These are phyloP conservation scores for Gobiocypris rarus DNA, from an alignment of 2,113 vertebrate species.

Conservation along the genomic window DNA sequence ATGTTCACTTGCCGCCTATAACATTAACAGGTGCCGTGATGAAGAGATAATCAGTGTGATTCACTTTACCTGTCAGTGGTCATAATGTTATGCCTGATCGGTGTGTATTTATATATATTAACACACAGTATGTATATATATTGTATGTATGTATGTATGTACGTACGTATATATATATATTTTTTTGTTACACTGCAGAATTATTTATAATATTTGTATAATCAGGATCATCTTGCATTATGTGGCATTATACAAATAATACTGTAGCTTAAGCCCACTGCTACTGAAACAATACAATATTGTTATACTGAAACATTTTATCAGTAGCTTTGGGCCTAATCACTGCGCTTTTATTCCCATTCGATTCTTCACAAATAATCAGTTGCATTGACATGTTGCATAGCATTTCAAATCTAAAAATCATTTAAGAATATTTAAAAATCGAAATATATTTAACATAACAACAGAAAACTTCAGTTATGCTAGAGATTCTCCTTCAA, in stretches of 20 bases:
- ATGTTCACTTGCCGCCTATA: too few relatives aligned
- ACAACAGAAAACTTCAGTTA: not conserved
- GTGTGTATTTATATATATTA: too few relatives aligned
- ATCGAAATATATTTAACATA: not conserved
- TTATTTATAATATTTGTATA: not conserved
- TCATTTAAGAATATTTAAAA: not conserved
- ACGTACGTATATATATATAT: not conserved
- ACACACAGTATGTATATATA: too few relatives aligned
- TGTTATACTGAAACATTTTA: not conserved
- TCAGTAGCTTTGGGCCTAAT: not conserved
- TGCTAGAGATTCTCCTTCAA: slow-evolving; percentile 86
- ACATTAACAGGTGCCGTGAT: too few relatives aligned
- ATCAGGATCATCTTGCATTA: slow-evolving; percentile 21
- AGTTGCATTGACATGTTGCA: slow-evolving; percentile 5
- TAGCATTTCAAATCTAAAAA: not conserved
- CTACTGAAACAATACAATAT: not conserved
- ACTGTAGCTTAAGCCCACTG: not conserved
- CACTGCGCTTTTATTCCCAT: not conserved
- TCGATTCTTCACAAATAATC: not conserved
- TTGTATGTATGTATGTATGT: too few relatives aligned
- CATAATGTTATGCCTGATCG: too few relatives aligned
- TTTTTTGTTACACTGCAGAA: not conserved
- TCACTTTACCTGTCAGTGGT: too few relatives aligned
- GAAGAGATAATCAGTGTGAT: too few relatives aligned
- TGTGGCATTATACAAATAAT: slow-evolving; percentile 1